A percentile compares a stretch with the other conserved stretches of the same genome.
Evolutionary conservation across 2,797 vertebrate genomes (phyloP).

Genomic region (Phylloscopus collybita): DNA sequence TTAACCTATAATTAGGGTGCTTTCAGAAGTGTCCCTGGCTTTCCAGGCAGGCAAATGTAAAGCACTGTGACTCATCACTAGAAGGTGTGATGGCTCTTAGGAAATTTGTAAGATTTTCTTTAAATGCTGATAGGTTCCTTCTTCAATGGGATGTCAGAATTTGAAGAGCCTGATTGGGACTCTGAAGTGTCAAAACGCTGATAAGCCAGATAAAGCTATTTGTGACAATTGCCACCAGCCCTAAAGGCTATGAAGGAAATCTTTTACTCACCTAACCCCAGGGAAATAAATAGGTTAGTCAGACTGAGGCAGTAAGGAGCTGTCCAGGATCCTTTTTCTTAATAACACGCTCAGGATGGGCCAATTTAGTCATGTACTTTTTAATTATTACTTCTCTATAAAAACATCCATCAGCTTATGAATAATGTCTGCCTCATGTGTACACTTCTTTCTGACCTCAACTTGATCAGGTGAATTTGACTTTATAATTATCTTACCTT

Average conservation of each 20-base stretch:
- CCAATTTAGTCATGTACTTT: neutral
- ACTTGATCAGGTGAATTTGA: neutral
- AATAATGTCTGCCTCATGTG: neutral
- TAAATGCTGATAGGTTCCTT: neutral
- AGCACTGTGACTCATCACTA: neutral
- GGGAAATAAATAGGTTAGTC: neutral
- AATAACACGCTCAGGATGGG: neutral
- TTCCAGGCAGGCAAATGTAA: slow-evolving; percentile 23
- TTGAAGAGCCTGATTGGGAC: neutral
- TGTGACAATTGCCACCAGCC: neutral
- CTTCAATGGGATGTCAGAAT: neutral
- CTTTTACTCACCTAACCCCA: neutral
- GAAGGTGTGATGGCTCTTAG: neutral
- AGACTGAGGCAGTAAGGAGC: neutral
- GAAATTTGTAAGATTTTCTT: neutral
- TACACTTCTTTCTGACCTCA: slow-evolving; percentile 8
- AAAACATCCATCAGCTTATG: neutral
- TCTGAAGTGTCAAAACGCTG: neutral
- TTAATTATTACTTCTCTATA: neutral
- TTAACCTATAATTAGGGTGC: slow-evolving; percentile 23
- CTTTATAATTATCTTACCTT: slow-evolving; percentile 4
- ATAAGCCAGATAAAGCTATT: neutral
- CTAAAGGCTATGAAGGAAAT: neutral
- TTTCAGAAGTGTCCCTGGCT: neutral
- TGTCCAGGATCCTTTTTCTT: neutral